Evolutionary conservation across 2,797 vertebrate genomes (phyloP).

Genomic region (Eremophila alpestris): DNA sequence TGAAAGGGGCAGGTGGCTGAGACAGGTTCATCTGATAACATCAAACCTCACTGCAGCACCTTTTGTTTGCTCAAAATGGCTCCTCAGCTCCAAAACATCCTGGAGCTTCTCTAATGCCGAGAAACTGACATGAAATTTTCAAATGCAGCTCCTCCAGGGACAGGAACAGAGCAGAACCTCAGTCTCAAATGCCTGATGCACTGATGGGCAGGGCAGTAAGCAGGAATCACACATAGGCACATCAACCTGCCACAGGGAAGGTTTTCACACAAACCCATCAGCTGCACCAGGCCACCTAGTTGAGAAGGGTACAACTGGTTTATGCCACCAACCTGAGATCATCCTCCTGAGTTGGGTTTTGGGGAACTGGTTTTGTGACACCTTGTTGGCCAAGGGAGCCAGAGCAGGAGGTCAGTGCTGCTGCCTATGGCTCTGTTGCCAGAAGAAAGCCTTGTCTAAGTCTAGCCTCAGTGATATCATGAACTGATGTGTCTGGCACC

Average conservation of each 20-base stretch:
- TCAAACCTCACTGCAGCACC: neutral
- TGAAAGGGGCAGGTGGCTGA: neutral
- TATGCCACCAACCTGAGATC: neutral
- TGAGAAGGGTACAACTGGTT: neutral
- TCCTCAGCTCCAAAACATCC: neutral
- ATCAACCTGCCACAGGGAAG: fast-evolving
- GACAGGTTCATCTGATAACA: neutral
- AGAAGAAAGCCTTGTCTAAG: neutral
- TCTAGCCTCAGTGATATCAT: neutral
- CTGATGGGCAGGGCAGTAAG: neutral
- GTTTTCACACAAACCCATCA: neutral
- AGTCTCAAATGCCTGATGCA: fast-evolving
- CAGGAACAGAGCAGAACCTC: neutral
- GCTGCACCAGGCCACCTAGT: neutral
- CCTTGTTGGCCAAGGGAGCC: neutral
- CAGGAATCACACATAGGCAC: too few relatives aligned
- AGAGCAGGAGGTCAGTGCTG: neutral
- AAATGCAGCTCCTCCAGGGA: neutral
- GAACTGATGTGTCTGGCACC: neutral
- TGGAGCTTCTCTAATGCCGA: neutral
- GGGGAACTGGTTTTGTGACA: neutral
- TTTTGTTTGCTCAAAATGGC: neutral
- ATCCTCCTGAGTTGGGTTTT: neutral
- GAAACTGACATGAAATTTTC: neutral
- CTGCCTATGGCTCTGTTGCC: neutral